phyloP scores from a whole-genome alignment of 2,113 vertebrate genomes.

The Meleagris gallopavo region DNA sequence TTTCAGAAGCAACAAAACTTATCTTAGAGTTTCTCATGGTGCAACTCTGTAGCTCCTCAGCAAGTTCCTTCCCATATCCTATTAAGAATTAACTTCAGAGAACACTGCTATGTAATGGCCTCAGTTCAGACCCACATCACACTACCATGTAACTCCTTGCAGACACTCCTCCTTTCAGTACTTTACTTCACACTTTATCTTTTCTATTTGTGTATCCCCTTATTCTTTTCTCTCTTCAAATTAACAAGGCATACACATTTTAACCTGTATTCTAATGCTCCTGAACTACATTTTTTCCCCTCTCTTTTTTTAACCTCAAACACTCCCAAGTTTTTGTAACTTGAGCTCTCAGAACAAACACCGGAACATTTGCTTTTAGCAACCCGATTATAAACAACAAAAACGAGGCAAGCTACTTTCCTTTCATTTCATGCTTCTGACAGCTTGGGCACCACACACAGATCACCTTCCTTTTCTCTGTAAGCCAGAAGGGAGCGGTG shows the following conservation, averaged over 20 bases:
- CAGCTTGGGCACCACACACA: background rate
- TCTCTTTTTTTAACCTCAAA: background rate
- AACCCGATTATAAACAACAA: background rate
- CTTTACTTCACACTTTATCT: background rate
- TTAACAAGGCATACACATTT: background rate
- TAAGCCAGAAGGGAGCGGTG: background rate
- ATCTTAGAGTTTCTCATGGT: background rate
- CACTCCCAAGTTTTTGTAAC: background rate
- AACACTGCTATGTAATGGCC: background rate
- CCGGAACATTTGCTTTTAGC: background rate
- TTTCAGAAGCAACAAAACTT: background rate
- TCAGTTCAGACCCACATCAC: background rate
- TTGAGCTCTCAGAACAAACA: background rate
- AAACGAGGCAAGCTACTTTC: background rate
- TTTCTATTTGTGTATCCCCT: background rate
- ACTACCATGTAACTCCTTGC: background rate
- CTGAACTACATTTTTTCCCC: fast-evolving
- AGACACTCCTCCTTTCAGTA: background rate
- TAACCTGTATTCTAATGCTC: background rate
- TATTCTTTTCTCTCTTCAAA: background rate
- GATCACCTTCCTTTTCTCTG: background rate
- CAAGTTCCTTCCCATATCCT: background rate
- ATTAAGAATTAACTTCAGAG: background rate
- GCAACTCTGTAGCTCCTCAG: background rate
- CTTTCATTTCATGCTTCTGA: background rate